Conservation (phyloP, 1,140 invertebrate genomes). For the Grapholita molesta region DNA sequence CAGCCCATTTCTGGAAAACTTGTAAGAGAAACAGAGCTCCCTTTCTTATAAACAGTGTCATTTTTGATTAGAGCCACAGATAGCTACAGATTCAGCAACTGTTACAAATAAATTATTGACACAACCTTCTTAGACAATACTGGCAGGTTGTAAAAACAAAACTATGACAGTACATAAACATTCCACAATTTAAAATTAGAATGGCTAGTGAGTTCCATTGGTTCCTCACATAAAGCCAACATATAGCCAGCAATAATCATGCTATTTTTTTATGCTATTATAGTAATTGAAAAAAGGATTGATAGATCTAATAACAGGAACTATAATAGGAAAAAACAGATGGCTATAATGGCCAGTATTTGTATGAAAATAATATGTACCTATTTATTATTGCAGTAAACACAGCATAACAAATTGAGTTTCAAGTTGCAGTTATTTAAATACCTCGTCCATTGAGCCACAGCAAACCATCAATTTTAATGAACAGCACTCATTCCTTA, state of each 20-base stretch:
- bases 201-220: no score
- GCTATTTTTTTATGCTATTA: no score
- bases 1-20: no score
- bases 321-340: no score
- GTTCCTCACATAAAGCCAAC: no score
- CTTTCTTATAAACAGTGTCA: no score
- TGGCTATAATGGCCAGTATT: neutral
- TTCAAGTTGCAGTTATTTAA: neutral
- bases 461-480: neutral
- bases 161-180: neutral
- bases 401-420: neutral
- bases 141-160: neutral
- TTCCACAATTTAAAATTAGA: neutral
- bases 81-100: no score
- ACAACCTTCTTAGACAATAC: neutral
- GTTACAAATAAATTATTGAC: neutral
- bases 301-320: no score
- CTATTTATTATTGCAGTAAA: neutral
- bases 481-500: conserved; percentile 1
- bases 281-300: no score
- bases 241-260: no score
- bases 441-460: neutral
- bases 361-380: neutral
- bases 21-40: no score
- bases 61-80: no score